Evolutionary conservation across 92 coral and sea anemone species (phyloP), one percentile per base, ranked within the genome.

Genomic region (Paragorgia papillata): DNA sequence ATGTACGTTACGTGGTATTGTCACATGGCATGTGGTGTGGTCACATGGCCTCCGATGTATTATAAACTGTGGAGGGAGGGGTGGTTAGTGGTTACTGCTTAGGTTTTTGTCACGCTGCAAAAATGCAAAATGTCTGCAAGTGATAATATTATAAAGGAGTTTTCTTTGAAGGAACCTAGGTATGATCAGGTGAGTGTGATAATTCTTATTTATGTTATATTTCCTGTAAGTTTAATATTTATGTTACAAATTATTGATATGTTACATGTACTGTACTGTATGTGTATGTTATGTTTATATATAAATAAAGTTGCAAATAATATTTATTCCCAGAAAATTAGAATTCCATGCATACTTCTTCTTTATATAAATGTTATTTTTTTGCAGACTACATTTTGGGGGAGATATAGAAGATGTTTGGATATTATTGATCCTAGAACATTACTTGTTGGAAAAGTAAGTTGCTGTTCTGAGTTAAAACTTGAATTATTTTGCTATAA

Each of bases 341-440:
- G n/a, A n/a, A n/a, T n/a, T n/a, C n/a, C n/a, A n/a, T n/a, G n/a
- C n/a, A n/a, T n/a, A n/a, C n/a, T n/a, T n/a, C n/a, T n/a, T n/a
- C n/a, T n/a, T n/a, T n/a, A n/a, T n/a, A 53, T 66, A 28, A 14
- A 54, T 20, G 27, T 56, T 17, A 56, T 21, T 15, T 26, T 68
- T 35, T 68, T 68, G 57, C 75, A 90, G 91, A 43, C 29, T 29
- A 90, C 89, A 31, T 90, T 87, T 57, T 57, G 39, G 73, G 96
- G 96, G 53, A 57, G 96, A 31, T 80, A 76, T 34, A 64, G 77
- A 29, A 81, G 96, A 39, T 90, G 96, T 50, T 83, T 90, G 49
- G 91, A 90, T 70, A 86, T 90, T 0, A 90, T 90, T 32, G 96
- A 90, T 55, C 96, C 96, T 9, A 79, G 96, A 34, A 87, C 89